These are phyloP conservation scores for Lithophane leautieri DNA, from an alignment of 2,888 invertebrate species.

Conservation along the genomic window DNA sequence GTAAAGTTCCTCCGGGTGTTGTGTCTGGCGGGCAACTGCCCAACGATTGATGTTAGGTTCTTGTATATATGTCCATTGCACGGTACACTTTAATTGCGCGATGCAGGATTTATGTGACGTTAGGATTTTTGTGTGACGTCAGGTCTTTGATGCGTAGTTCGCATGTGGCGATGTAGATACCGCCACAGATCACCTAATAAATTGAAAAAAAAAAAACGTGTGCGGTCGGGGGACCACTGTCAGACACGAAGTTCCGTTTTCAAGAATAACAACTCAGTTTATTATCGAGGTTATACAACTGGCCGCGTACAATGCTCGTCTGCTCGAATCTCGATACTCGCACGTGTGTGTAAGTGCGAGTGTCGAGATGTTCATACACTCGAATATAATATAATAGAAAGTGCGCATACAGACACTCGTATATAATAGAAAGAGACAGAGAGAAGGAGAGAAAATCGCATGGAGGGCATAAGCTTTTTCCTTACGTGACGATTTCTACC, in stretches of 20 bases:
- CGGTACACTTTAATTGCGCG: no score
- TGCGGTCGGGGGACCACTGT: not conserved
- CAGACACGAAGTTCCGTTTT: not conserved
- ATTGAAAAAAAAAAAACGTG: not conserved
- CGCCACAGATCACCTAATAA: no score
- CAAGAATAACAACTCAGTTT: not conserved
- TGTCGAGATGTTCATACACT: no score
- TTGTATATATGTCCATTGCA: no score
- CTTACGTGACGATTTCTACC: not conserved
- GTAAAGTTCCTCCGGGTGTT: no score
- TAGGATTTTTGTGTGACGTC: no score
- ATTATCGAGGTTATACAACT: not conserved
- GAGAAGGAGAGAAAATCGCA: not conserved
- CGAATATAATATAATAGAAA: no score
- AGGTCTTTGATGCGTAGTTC: no score
- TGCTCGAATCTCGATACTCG: not conserved
- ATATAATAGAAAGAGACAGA: not conserved
- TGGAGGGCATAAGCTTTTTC: not conserved
- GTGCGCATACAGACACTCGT: not conserved
- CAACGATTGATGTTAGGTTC: no score
- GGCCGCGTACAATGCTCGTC: not conserved
- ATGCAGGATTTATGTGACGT: no score
- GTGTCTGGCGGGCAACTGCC: no score
- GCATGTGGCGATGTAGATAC: no score
- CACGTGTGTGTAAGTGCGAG: not conserved